Base-by-base conservation (phyloP, 2,797 vertebrate species). In the Lemur catta region DNA sequence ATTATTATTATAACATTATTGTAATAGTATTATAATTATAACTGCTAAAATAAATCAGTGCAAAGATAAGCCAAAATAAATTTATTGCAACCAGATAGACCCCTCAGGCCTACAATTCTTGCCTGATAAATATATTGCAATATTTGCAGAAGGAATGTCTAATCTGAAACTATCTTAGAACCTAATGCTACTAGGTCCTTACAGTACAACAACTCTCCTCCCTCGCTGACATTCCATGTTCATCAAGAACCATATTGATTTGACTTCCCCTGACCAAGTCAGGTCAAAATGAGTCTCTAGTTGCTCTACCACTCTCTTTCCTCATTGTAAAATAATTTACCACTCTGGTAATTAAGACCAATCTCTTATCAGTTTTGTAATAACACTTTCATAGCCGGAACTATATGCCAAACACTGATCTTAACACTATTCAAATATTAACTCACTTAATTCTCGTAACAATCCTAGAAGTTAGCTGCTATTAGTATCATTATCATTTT, bases 291-390 rank as follows among this genome's bases (percentile, higher is more conserved):
- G n/a, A 85, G 17, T 84, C 26, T 94, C 30, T 18, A 69, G 35
- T 85, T 84, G 55, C 17, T 82, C 38, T 22, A 74, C 35, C 89
- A 41, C 63, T 89, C 26, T 92, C 28, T 61, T 94, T 92, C 26
- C 33, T 87, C 76, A 69, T 38, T 84, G 65, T 52, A 76, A 93
- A 96, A 72, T 84, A 84, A 81, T 81, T 71, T 72, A 48, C 52
- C 52, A 79, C 22, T 84, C 30, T 87, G 79, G 2, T 52, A 50
- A 48, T 79, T 89, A 35, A 76, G 41, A 81, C 18, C 12, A 33
- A 2, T 82, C n/a, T 93, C 43, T 94, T 78, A 82, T 28, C 52
- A 87, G 57, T 89, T 94, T 92, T 84, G 61, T 52, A 50, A 48
- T 89, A 75, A 92, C 57, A 57, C 24, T 76, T 20, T 89, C 26